A percentile compares a stretch with the other conserved stretches of the same genome.
Conservation (phyloP, 2,797 vertebrate genomes). For the Columba guinea region DNA sequence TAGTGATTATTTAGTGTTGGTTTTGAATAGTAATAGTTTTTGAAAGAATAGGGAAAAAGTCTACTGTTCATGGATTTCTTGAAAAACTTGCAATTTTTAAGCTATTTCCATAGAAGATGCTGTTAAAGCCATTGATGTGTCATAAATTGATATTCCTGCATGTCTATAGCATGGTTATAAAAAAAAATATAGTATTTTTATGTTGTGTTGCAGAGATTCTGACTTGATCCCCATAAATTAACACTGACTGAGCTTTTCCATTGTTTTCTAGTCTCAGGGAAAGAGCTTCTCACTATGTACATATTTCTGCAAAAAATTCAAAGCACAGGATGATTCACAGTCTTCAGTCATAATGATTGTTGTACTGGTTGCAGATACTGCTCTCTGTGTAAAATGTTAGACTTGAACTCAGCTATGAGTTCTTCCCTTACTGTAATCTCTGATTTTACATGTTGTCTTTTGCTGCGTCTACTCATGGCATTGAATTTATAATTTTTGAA, state of each 20-base stretch:
- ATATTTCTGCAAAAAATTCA: neutral
- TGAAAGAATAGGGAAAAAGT: neutral
- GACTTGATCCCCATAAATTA: neutral
- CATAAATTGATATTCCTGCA: neutral
- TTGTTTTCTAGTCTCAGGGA: neutral
- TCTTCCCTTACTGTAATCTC: neutral
- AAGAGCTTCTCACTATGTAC: neutral
- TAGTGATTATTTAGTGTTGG: neutral
- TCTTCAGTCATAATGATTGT: neutral
- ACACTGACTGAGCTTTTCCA: neutral
- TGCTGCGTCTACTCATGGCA: neutral
- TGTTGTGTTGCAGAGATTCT: neutral
- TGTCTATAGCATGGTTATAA: neutral
- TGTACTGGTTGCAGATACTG: neutral
- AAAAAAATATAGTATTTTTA: neutral
- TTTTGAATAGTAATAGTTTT: neutral
- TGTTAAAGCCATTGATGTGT: neutral
- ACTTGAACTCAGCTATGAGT: neutral
- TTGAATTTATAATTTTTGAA: neutral
- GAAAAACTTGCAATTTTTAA: neutral
- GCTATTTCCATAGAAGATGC: neutral
- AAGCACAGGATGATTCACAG: neutral
- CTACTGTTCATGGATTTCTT: rapidly evolving
- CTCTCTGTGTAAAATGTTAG: neutral
- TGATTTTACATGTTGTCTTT: neutral